Base-by-base conservation (phyloP, 2,113 vertebrate species). In the Butastur rufipennis region DNA sequence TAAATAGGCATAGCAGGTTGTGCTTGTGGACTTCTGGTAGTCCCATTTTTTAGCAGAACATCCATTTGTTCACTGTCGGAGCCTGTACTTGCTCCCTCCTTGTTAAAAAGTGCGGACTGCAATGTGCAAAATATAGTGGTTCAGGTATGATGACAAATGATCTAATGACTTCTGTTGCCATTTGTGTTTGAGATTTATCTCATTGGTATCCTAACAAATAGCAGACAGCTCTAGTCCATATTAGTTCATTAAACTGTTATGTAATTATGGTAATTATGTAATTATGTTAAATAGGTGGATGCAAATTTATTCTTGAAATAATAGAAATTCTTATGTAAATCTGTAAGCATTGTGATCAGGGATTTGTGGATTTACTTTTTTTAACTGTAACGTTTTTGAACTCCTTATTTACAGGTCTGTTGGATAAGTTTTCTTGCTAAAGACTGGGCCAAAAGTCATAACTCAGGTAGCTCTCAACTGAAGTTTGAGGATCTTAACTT, bases 341-440 rank as follows among this genome's bases (percentile, higher is more conserved):
- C 47, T 74, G 89, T 94, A 94, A 93, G 91, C 45, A 42, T 53
- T 0, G 0, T 88, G 47, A 78, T 73, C 19, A 70, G 66, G 83
- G 94, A 86, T 97, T 96, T 96, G 55, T 89, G 94, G 86, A 91
- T 96, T 96, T 96, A 62, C 90, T 93, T 84, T 93, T 94, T 97
- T 96, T 94, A 96, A 84, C 85, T 0, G 0, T 88, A 91, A 82
- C 45, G 55, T 72, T 92, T 92, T 63, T 70, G 40, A 95, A 77
- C 73, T 78, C 32, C 55, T 88, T 86, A 77, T 72, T 90, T 91
- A 68, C 10, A 58, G 66, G 40, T 86, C 66, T 90, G 13, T 27
- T 70, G 66, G n/a, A 20, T 81, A 86, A 85, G 7, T 16, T 85
- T 85, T 70, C 31, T 81, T 81, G 59, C 18, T 75, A 84, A 78